These are phyloP conservation scores for Lampris megalopsis DNA, from an alignment of 2,113 vertebrate species.

Conservation along the genomic window DNA sequence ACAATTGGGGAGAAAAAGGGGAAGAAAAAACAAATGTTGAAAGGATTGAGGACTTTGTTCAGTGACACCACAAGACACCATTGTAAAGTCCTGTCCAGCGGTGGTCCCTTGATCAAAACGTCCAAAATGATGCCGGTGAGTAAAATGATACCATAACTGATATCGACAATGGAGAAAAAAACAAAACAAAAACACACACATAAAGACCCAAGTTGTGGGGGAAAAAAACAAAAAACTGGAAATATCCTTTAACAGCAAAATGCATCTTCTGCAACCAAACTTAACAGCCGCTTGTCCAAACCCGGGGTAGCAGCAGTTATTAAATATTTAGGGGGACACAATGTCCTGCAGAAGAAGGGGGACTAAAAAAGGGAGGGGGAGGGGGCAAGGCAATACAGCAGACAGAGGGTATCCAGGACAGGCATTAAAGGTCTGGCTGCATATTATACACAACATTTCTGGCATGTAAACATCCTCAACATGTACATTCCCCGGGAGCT, in stretches of 20 bases:
- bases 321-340: conserved; percentile 52
- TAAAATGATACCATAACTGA: too few species aligned
- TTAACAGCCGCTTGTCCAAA: conserved; percentile 12
- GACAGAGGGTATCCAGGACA: neutral
- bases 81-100: too few species aligned
- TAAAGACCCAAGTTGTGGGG: too few species aligned
- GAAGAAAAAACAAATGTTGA: too few species aligned
- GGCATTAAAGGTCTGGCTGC: neutral
- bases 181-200: too few species aligned
- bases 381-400: neutral
- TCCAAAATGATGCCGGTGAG: too few species aligned
- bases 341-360: conserved; percentile 7
- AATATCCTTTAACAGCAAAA: neutral
- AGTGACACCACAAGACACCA: too few species aligned
- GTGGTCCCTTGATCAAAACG: too few species aligned
- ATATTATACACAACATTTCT: neutral
- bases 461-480: neutral
- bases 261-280: neutral
- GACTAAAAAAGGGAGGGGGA: neutral
- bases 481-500: neutral
- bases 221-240: neutral
- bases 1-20: too few species aligned
- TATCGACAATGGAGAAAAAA: too few species aligned
- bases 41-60: too few species aligned
- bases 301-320: conserved; percentile 3